Base-by-base conservation (phyloP, 2,888 invertebrate species). In the Cyaniris semiargus region DNA sequence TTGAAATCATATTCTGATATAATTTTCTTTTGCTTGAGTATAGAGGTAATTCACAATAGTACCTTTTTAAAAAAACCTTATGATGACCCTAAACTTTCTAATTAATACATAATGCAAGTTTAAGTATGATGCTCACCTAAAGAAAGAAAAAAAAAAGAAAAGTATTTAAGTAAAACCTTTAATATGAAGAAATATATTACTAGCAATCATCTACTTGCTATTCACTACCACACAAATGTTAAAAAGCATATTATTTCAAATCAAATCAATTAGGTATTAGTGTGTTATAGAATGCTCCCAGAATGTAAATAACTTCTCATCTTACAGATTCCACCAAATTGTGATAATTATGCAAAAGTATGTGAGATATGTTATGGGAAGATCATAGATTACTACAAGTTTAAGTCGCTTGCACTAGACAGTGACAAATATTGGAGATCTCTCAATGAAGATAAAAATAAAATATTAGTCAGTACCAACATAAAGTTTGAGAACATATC, bases 301-400 rank as follows among this genome's bases (percentile, higher is more conserved):
- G n/a, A 58, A 21, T 21, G 1, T 21, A 21, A 23, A 31, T 0
- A 10, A 10, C 1, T 27, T 31, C 15, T 18, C 1, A 27, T 15
- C 79, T 84, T 86, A 23, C 78, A 92, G 92, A 81, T 91, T 23
- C 78, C 80, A 21, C 76, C 84, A 78, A 82, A 87, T 70, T 83
- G 86, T 38, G 87, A 85, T 79, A 71, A 85, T 15, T 86, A 83
- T 81, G 86, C 86, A 81, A 90, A 89, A 78, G 78, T 92, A 70
- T 93, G 93, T 84, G 71, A 82, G 77, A 86, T 88, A 82, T 93
- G 93, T 81, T 89, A 83, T 79, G 86, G 80, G 77, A 90, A 89
- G 83, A 84, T 90, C 44, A 75, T 88, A 77, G 81, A 85, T 18
- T 91, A 87, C 80, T 84, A 89, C 78, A 84, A 88, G 79, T 93